These are phyloP conservation scores for Mesorhabditis sp. DNA, from an alignment of 2,888 invertebrate species.

Conservation along the genomic window DNA sequence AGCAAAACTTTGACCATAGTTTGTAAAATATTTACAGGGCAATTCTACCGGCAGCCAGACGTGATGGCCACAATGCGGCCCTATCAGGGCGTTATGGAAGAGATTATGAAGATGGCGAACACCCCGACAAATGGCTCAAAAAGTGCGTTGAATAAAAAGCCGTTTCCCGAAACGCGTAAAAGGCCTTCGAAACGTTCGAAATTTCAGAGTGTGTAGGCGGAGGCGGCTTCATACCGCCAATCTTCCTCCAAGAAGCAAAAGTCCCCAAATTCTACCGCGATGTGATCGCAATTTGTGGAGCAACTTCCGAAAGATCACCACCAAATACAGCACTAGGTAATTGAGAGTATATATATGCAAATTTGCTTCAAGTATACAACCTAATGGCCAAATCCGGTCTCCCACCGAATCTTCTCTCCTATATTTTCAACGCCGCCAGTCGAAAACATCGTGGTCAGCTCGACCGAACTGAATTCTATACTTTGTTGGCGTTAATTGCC, in stretches of 20 bases:
- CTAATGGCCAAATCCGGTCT: constrained; percentile 61
- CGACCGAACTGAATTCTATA: constrained; percentile 60
- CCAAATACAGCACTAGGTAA: constrained; percentile 45
- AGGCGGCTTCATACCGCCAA: constrained; percentile 51
- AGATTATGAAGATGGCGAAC: constrained; percentile 36
- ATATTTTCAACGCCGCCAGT: constrained; percentile 63
- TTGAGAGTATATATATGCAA: neutral
- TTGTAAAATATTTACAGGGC: too few relatives aligned
- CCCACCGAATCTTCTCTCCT: constrained; percentile 60
- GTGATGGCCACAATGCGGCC: too few relatives aligned
- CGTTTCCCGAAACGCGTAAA: neutral
- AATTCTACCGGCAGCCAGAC: too few relatives aligned
- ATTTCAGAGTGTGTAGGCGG: constrained; percentile 14
- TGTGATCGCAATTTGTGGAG: constrained; percentile 45
- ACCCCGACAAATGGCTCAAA: constrained; percentile 15
- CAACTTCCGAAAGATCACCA: constrained; percentile 27
- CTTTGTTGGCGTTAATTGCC: constrained; percentile 62
- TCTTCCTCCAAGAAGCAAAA: constrained; percentile 42
- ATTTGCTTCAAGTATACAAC: constrained; percentile 59
- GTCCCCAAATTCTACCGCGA: constrained; percentile 52
- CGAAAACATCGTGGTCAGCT: constrained; percentile 61
- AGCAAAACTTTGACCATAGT: too few relatives aligned
- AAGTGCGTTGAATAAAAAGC: neutral
- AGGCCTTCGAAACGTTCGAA: too few relatives aligned
- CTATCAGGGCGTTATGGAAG: constrained; percentile 22